A percentile compares a stretch with the other conserved stretches of the same genome.
phyloP scores from a whole-genome alignment of 2,113 vertebrate species.

The Bagarius yarrelli region DNA sequence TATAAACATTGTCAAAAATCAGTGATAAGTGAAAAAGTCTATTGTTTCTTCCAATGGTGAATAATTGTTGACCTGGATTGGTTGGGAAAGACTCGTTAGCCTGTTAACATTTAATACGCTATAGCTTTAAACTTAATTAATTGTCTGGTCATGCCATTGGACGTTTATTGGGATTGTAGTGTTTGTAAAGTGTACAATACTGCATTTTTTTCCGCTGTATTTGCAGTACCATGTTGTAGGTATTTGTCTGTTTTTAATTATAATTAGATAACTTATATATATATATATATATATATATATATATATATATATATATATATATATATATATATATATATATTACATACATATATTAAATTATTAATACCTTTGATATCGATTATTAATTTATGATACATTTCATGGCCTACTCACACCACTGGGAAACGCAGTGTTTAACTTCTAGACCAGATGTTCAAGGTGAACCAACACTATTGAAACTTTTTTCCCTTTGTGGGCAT shows the following conservation, averaged over 20 bases:
- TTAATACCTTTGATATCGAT: no score
- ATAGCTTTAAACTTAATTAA: background rate
- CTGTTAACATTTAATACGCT: background rate
- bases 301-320: no score
- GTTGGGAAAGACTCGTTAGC: background rate
- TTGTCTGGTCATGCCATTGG: background rate
- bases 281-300: no score
- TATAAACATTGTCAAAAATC: background rate
- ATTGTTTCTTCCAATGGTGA: background rate
- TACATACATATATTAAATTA: no score
- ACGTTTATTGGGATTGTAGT: background rate
- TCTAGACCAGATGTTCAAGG: background rate
- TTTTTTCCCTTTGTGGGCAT: no score
- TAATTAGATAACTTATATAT: no score
- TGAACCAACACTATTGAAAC: no score
- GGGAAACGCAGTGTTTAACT: background rate
- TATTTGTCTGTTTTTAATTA: background rate
- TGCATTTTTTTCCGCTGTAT: background rate
- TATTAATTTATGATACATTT: background rate
- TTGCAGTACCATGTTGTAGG: background rate
- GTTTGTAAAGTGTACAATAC: background rate
- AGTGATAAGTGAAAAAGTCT: background rate
- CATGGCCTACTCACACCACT: background rate
- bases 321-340: no score
- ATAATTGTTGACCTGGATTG: background rate